phyloP scores from a whole-genome alignment of 2,888 invertebrate genomes.

The Criorhina ranunculi region DNA sequence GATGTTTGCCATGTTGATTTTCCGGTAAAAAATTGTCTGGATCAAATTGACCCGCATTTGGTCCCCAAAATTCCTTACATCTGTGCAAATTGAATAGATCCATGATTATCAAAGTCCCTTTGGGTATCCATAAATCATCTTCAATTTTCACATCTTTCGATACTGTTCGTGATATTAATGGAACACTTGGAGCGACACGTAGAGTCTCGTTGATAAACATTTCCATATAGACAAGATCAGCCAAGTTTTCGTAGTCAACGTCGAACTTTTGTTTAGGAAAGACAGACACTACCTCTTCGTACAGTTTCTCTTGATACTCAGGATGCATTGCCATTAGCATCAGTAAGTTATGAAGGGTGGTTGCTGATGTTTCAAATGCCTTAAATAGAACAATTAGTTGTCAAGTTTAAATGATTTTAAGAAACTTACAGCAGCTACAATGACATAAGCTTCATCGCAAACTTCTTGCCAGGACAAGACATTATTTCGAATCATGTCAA shows the following conservation, averaged over 20 bases:
- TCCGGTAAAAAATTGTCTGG: no score
- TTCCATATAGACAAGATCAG: conserved; percentile 77
- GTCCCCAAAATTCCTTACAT: no score
- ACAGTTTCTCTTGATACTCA: conserved; percentile 77
- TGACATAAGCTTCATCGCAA: no score
- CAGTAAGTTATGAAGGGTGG: conserved; percentile 72
- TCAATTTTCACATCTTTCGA: neutral
- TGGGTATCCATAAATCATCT: conserved; percentile 42
- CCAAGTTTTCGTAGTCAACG: conserved; percentile 56
- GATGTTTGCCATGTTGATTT: no score
- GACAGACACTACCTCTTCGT: conserved; percentile 70
- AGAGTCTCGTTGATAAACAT: conserved; percentile 78
- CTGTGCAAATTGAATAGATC: no score
- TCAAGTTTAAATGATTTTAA: no score
- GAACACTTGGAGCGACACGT: conserved; percentile 78
- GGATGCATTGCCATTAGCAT: conserved; percentile 78
- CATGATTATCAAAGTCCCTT: conserved; percentile 26
- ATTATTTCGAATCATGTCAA: no score
- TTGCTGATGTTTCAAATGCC: conserved; percentile 78
- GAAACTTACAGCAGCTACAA: conserved; percentile 7
- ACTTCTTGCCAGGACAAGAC: no score
- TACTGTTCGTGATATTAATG: conserved; percentile 66
- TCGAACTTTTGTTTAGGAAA: conserved; percentile 35
- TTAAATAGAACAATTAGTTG: conserved; percentile 65
- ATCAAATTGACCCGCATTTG: no score